Conservation (phyloP, 2,797 vertebrate genomes). For the Cygnus olor region DNA sequence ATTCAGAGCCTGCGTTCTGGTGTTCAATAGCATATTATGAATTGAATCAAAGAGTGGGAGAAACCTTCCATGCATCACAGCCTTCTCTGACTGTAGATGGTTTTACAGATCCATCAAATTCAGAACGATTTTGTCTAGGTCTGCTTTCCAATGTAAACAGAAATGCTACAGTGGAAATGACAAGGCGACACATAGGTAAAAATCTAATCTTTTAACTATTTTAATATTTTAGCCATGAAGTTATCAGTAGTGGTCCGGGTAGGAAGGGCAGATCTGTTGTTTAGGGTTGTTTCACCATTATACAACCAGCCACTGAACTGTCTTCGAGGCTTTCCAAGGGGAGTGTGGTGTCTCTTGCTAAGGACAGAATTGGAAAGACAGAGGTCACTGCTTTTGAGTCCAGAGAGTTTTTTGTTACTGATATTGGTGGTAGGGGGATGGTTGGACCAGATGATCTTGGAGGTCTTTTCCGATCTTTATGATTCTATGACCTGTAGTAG, state of each 20-base stretch:
- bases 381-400: not conserved
- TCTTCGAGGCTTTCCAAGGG: not conserved
- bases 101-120: slow-evolving; percentile 98
- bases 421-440: not conserved
- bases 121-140: slow-evolving; percentile 95
- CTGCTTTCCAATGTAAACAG: slow-evolving; percentile 96
- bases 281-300: not conserved
- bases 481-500: no score
- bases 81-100: slow-evolving; percentile 96
- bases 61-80: slow-evolving; percentile 97
- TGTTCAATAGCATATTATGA: slow-evolving; percentile 99
- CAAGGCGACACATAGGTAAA: slow-evolving; percentile 92
- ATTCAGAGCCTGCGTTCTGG: slow-evolving; percentile 98
- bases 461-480: no score
- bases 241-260: not conserved
- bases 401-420: not conserved
- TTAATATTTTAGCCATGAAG: not conserved
- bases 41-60: slow-evolving; percentile 96
- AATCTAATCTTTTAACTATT: not conserved
- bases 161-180: slow-evolving; percentile 98
- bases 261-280: not conserved
- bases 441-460: no score
- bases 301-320: not conserved
- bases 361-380: not conserved
- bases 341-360: not conserved